Conservation (phyloP, 2,113 vertebrate genomes). For the Coptodon bakossiorum region DNA sequence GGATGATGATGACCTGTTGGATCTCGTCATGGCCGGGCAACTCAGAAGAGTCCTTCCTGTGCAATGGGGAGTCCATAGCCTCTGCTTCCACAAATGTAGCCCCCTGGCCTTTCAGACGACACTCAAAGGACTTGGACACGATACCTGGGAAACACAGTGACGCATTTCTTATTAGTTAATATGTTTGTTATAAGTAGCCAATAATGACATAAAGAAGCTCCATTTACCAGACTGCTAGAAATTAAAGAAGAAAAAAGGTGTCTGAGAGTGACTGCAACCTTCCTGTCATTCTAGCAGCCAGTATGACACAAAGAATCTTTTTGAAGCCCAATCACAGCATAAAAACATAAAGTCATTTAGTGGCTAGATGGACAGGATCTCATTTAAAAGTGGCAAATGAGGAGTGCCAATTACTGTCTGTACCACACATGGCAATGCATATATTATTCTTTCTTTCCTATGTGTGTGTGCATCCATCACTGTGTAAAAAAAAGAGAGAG, state of each 20-base stretch:
- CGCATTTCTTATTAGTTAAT: background rate
- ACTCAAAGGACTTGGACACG: conserved; percentile 97
- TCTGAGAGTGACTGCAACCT: background rate
- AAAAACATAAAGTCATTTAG: background rate
- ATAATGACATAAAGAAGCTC: background rate
- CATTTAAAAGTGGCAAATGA: background rate
- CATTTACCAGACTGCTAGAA: background rate
- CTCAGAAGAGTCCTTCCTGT: conserved; percentile 13
- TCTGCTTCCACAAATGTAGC: conserved; percentile 89
- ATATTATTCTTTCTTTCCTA: background rate
- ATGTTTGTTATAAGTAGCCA: background rate
- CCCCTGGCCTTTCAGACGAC: conserved; percentile 93
- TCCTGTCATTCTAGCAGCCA: background rate
- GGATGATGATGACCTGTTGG: conserved; percentile 97
- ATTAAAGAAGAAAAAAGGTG: background rate
- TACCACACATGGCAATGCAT: background rate
- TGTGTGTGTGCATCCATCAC: background rate
- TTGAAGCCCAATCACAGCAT: background rate
- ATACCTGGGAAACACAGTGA: conserved; percentile 76
- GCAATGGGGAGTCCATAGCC: conserved; percentile 61
- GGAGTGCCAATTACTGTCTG: background rate
- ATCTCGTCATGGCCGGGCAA: conserved; percentile 66
- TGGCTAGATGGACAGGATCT: background rate
- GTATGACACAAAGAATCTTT: background rate
- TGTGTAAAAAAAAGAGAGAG: background rate